These are phyloP conservation scores for Heloderma charlesbogerti DNA, from an alignment of 2,113 vertebrate genomes.

Conservation along the genomic window DNA sequence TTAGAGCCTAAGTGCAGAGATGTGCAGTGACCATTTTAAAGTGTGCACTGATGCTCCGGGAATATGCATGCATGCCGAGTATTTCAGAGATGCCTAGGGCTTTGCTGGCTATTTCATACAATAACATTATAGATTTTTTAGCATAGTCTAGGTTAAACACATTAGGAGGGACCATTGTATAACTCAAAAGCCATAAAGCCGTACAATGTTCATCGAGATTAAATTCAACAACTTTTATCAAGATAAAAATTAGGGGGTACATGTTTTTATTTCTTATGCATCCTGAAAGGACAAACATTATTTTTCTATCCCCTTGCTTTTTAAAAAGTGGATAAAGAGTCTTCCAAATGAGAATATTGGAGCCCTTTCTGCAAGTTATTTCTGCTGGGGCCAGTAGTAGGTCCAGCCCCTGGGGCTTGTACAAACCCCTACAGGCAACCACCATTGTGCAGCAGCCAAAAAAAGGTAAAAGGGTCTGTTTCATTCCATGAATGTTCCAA, in stretches of 20 bases:
- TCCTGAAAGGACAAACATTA: slow-evolving; percentile 56
- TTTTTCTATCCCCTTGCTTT: slow-evolving; percentile 39
- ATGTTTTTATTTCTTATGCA: slow-evolving; percentile 49
- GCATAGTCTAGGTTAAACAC: slow-evolving; percentile 26
- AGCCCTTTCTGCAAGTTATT: not conserved
- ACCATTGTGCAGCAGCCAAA: not conserved
- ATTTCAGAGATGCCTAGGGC: slow-evolving; percentile 18
- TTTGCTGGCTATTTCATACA: not conserved
- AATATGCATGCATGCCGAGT: not conserved
- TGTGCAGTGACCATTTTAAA: slow-evolving; percentile 64
- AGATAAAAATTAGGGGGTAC: slow-evolving; percentile 42
- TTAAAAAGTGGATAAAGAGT: slow-evolving; percentile 36
- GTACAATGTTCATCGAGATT: slow-evolving; percentile 23
- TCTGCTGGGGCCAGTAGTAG: not conserved
- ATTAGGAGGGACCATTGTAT: slow-evolving; percentile 38
- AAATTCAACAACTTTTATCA: slow-evolving; percentile 5
- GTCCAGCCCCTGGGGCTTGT: not conserved
- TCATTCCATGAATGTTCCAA: not conserved
- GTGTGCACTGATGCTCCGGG: slow-evolving; percentile 57
- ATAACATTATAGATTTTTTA: slow-evolving; percentile 30
- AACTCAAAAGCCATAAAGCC: slow-evolving; percentile 46
- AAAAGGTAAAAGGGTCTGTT: not conserved
- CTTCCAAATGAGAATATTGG: slow-evolving; percentile 33
- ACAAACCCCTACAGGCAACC: not conserved
- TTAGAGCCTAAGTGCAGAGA: slow-evolving; percentile 24